Evolutionary conservation across 2,797 vertebrate species (phyloP), one percentile per base, ranked within the genome.

Genomic region (Pseudochirops cupreus): DNA sequence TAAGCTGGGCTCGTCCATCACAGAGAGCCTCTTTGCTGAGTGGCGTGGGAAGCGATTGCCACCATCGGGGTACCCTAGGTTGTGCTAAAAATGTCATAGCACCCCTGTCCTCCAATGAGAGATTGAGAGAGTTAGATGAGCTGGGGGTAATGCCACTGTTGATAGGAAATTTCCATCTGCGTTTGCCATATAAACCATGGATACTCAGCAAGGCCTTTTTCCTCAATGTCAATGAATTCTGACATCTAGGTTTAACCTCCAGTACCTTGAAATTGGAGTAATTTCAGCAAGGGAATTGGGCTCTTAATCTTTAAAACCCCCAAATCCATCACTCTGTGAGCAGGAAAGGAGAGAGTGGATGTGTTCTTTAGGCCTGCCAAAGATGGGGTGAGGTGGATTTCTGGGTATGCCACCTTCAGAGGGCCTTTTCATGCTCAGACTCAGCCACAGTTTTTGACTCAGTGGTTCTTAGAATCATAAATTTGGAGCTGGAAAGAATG

Each of bases 1-100:
- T 97, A 74, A 97, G 50, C 90, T 89, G 33, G 95, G 97, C 87
- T 96, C 90, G 0, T 97, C 56, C 93, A 93, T 98, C 97, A 98
- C 97, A 98, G 95, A 82, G 53, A 94, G 87, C 55, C 87, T 95
- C 1, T 95, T 87, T 29, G 7, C 67, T 96, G 96, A 46, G 97
- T 92, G 96, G 98, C 96, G 53, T 97, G 50, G 16, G 2, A 93
- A 67, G 31, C 95, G n/a, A 6, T 39, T 92, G 92, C 52, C 93
- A 0, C 0, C 56, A 92, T 56, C 93, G 94, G 94, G 95, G 82
- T 39, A 0, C 21, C 55, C 90, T 92, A 96, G 93, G 96, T 96
- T 97, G 96, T 93, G 89, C 96, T 96, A 82, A 95, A 97, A 96
- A 92, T 96, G 96, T 94, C 94, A 96, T 50, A 50, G 39, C 28